Percentiles rank a stretch among this genome's conserved stretches.
These are phyloP conservation scores for Crocodylus rhombifer DNA, from an alignment of 2,797 vertebrate species.

Conservation along the genomic window DNA sequence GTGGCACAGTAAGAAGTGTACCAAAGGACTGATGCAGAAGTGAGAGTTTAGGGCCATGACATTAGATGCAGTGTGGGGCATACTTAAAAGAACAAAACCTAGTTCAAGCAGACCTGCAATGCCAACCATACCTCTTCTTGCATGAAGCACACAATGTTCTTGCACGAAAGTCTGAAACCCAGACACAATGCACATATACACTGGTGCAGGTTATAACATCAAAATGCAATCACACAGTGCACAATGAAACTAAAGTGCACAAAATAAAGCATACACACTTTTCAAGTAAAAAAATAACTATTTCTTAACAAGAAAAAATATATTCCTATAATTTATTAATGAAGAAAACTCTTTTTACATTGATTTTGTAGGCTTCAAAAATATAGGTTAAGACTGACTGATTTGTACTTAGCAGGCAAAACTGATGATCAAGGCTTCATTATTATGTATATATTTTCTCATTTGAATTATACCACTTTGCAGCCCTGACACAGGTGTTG, in stretches of 20 bases:
- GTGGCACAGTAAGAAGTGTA: no score
- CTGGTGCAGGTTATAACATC: background rate
- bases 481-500: no score
- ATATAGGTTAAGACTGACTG: background rate
- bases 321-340: background rate
- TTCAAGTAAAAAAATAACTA: background rate
- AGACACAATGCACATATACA: background rate
- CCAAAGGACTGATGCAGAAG: no score
- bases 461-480: no score
- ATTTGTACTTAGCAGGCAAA: background rate
- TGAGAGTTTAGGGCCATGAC: no score
- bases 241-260: background rate
- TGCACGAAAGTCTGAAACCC: no score
- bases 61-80: no score
- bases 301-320: background rate
- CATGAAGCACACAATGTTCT: no score
- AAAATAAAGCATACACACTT: background rate
- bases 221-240: background rate
- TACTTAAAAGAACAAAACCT: no score
- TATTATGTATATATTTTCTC: background rate
- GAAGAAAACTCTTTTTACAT: background rate
- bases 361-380: background rate
- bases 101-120: no score
- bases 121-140: no score
- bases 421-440: background rate